A percentile compares a stretch with the other conserved stretches of the same genome.
phyloP scores from a whole-genome alignment of 2,113 vertebrate species.

The Gnathonemus longibarbis region DNA sequence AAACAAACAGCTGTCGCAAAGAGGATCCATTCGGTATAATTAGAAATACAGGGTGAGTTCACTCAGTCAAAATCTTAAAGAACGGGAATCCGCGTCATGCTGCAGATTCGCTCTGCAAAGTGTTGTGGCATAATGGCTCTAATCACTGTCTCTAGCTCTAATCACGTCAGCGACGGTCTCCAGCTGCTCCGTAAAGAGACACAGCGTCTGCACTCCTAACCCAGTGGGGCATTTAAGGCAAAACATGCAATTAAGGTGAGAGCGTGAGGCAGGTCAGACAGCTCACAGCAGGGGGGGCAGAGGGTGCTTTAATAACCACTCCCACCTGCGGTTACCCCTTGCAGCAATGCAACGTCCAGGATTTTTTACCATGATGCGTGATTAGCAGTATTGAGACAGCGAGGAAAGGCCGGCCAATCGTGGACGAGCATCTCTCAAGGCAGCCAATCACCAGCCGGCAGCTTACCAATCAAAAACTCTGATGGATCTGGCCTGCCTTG shows the following conservation, averaged over 20 bases:
- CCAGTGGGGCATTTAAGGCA: not conserved
- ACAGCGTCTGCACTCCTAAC: not conserved
- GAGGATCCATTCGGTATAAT: not conserved
- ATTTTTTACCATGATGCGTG: constrained; percentile 25
- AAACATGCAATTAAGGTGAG: constrained; percentile 4
- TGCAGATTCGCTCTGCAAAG: constrained; percentile 3
- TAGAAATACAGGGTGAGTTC: not conserved
- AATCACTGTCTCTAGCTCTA: constrained; percentile 13
- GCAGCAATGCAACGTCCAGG: constrained; percentile 1
- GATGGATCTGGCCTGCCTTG: not conserved
- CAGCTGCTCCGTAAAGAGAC: not conserved
- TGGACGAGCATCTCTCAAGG: not conserved
- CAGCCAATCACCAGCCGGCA: not conserved
- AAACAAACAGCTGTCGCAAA: not conserved
- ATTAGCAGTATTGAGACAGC: not conserved
- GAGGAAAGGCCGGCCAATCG: not conserved
- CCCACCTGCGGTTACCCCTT: constrained; percentile 11
- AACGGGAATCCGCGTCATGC: not conserved
- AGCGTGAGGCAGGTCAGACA: not conserved
- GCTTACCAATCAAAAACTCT: not conserved
- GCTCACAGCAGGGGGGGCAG: not conserved
- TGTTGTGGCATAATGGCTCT: constrained; percentile 32
- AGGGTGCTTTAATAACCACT: not conserved
- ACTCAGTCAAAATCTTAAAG: not conserved
- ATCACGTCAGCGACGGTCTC: not conserved